These are phyloP conservation scores for Tetramorium bicarinatum DNA, from an alignment of 2,888 invertebrate species.

Conservation along the genomic window DNA sequence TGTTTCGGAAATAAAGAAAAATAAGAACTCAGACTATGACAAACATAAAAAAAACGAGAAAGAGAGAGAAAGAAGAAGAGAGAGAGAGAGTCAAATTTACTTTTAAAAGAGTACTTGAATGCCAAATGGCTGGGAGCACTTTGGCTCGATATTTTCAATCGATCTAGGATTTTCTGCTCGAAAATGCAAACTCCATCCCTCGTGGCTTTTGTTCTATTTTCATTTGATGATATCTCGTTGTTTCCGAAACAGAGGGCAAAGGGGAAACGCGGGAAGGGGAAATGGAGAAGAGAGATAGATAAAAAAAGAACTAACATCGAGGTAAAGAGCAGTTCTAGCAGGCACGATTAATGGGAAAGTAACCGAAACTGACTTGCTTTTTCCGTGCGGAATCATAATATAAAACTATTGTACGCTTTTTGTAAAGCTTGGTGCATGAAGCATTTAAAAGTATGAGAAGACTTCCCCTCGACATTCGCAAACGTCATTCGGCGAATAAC, in stretches of 20 bases:
- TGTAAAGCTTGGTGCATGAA: not conserved
- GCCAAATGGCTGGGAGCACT: not conserved
- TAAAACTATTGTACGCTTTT: not conserved
- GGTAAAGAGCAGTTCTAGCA: not conserved
- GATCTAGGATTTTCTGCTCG: not conserved
- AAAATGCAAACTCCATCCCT: constrained; percentile 3
- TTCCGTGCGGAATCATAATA: not conserved
- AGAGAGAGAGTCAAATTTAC: constrained; percentile 3
- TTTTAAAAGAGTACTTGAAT: constrained; percentile 20
- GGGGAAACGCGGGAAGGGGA: not conserved
- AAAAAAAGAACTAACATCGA: not conserved
- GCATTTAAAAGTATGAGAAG: not conserved
- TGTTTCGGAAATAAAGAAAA: not conserved
- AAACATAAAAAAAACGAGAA: not conserved
- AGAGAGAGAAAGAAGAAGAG: not conserved
- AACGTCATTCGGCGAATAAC: not conserved
- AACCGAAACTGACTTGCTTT: not conserved
- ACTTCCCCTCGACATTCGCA: not conserved
- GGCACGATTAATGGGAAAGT: not conserved
- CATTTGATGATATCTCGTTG: constrained; percentile 3
- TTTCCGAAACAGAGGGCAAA: not conserved
- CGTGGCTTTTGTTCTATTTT: constrained; percentile 7
- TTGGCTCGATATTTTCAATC: constrained; percentile 20
- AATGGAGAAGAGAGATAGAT: not conserved
- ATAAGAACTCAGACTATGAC: not conserved